phyloP scores from a whole-genome alignment of 2,888 invertebrate genomes.

The Dorcus hopei region DNA sequence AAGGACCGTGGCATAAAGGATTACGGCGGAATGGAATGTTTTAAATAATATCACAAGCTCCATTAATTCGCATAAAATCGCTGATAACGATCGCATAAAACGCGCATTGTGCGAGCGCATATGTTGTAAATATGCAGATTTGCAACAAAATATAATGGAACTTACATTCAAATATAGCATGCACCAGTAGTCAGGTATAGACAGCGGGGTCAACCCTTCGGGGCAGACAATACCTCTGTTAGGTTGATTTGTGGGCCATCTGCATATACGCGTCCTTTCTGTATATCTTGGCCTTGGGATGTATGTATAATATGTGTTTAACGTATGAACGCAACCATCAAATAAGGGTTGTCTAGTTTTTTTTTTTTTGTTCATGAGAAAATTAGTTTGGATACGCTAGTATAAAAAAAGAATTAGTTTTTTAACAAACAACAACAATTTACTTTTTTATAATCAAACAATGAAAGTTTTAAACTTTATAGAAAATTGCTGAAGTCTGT shows the following conservation, averaged over 20 bases:
- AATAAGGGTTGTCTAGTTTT: conserved; percentile 26
- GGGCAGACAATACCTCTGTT: conserved; percentile 40
- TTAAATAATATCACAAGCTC: conserved; percentile 45
- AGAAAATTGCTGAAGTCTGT: no score
- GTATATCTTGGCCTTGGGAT: conserved; percentile 21
- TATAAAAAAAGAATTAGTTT: neutral
- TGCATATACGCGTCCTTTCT: conserved; percentile 35
- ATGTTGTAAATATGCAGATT: conserved; percentile 44
- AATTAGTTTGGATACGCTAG: conserved; percentile 23
- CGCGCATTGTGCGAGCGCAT: conserved; percentile 34
- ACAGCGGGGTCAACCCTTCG: conserved; percentile 36
- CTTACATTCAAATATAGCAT: conserved; percentile 43
- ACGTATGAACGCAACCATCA: conserved; percentile 18
- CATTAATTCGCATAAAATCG: conserved; percentile 48
- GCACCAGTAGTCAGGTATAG: conserved; percentile 47
- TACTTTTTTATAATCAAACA: neutral
- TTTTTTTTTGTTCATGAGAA: conserved; percentile 33
- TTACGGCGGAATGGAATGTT: conserved; percentile 24
- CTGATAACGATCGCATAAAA: conserved; percentile 34
- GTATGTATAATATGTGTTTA: conserved; percentile 12
- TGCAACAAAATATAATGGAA: conserved; percentile 40
- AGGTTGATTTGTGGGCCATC: conserved; percentile 47
- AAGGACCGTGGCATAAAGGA: conserved; percentile 26
- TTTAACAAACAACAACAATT: neutral
- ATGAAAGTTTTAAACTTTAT: neutral